Evolutionary conservation across 2,113 vertebrate genomes (phyloP), one percentile per base, ranked within the genome.

Genomic region (Tachuris rubrigastra): DNA sequence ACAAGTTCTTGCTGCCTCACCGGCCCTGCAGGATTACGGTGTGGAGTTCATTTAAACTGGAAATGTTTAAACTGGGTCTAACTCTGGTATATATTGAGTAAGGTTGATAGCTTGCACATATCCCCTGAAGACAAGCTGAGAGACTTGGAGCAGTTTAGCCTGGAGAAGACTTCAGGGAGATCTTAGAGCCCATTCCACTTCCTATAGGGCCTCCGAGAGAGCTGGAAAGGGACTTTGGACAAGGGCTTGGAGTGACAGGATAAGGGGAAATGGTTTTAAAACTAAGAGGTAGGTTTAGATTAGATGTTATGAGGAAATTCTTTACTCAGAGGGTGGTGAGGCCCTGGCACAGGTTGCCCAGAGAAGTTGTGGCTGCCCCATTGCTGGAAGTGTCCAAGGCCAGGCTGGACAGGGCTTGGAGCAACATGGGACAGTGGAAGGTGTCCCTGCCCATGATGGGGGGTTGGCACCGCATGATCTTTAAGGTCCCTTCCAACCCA

Each of bases 391-490:
- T 55, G 47, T 8, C 12, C 63, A 22, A 55, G 25, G 21, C 17
- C n/a, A 27, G 71, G n/a, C 0, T 47, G 69, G 62, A 60, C 0
- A 0, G 22, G 28, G 20, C 8, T 68, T 27, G 9, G 41, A 76
- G 21, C 25, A 55, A 0, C 12, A 41, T 83, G 63, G n/a, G 17
- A 5, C 0, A 23, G 47, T 76, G 71, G 21, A 0, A 76, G 5
- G 11, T 76, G 63, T 55, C 71, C 17, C 55, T 83, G 17, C 16
- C 28, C 28, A 17, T 46, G 69, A 23, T 14, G 22, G 13, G 28
- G 9, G 3, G 1, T 13, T 78, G 41, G 46, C 1, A 35, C 39
- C 27, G 39, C 6, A 0, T 13, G 30, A 2, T 0, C 2, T 55
- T 69, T 35, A 10, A 47, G 7, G 1, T 27, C n/a, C 62, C 2